Evolutionary conservation across 2,113 vertebrate genomes (phyloP).

Genomic region (Pandion haliaetus): DNA sequence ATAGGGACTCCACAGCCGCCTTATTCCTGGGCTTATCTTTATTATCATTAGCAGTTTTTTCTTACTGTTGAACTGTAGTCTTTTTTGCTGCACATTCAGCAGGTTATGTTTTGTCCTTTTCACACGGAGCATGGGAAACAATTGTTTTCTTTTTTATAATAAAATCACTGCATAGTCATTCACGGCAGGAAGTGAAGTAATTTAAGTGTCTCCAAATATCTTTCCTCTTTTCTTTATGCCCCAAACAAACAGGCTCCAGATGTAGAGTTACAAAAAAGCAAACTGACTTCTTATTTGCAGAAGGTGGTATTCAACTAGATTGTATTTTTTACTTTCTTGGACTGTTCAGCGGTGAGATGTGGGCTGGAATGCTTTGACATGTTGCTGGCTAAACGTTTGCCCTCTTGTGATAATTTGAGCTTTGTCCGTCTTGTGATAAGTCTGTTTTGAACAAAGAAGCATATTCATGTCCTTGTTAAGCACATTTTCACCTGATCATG

Average conservation of each 20-base stretch:
- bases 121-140: slow-evolving; percentile 23
- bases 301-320: slow-evolving; percentile 1
- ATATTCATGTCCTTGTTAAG: slow-evolving; percentile 38
- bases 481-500: slow-evolving; percentile 53
- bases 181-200: slow-evolving; percentile 52
- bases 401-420: slow-evolving; percentile 51
- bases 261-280: slow-evolving; percentile 27
- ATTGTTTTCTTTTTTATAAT: slow-evolving; percentile 35
- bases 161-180: slow-evolving; percentile 28
- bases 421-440: slow-evolving; percentile 53
- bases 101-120: slow-evolving; percentile 35
- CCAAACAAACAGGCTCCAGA: slow-evolving; percentile 56
- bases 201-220: slow-evolving; percentile 57
- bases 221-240: slow-evolving; percentile 36
- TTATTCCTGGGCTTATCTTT: neutral
- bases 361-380: slow-evolving; percentile 17
- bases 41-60: neutral
- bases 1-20: neutral
- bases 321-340: neutral
- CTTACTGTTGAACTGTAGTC: neutral
- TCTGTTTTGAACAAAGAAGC: slow-evolving; percentile 31
- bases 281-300: slow-evolving; percentile 12
- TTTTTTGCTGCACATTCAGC: slow-evolving; percentile 5
- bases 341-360: neutral
- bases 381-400: slow-evolving; percentile 33